Evolutionary conservation across 2,113 vertebrate genomes (phyloP).

Genomic region (Tonatia bakeri): DNA sequence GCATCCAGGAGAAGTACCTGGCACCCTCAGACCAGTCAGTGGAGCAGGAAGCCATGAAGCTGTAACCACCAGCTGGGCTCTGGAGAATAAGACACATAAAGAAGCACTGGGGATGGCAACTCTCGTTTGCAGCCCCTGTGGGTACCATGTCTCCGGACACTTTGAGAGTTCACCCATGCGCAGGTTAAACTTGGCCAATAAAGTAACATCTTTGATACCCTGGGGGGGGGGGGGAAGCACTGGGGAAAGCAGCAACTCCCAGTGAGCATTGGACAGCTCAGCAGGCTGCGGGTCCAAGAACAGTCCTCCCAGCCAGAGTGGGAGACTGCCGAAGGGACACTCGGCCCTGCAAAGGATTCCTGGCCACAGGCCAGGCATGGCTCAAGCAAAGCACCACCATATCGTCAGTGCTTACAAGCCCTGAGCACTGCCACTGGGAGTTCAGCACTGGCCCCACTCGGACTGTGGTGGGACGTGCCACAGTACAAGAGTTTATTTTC

Average conservation of each 20-base stretch:
- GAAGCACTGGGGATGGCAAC: too few relatives aligned
- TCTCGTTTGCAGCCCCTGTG: too few relatives aligned
- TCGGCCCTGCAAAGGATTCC: background rate
- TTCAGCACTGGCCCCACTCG: rapidly evolving
- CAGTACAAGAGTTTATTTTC: background rate
- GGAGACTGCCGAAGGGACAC: background rate
- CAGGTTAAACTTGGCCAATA: too few relatives aligned
- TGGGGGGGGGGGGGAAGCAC: too few relatives aligned
- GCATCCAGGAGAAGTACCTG: constrained; percentile 93
- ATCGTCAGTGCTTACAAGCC: background rate
- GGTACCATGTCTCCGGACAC: too few relatives aligned
- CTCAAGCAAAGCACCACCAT: background rate
- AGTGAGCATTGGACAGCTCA: background rate
- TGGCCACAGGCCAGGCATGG: background rate
- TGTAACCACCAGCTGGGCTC: constrained; percentile 60
- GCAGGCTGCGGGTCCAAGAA: background rate
- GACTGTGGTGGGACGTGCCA: background rate
- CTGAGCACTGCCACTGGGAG: background rate
- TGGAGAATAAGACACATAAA: background rate
- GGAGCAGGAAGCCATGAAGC: constrained; percentile 90
- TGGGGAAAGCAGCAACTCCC: background rate
- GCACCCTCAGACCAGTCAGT: constrained; percentile 82
- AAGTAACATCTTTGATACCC: too few relatives aligned
- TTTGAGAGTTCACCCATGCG: too few relatives aligned
- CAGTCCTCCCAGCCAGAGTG: background rate